Conservation (phyloP, 2,888 invertebrate species). For the Anaspis maculata region DNA sequence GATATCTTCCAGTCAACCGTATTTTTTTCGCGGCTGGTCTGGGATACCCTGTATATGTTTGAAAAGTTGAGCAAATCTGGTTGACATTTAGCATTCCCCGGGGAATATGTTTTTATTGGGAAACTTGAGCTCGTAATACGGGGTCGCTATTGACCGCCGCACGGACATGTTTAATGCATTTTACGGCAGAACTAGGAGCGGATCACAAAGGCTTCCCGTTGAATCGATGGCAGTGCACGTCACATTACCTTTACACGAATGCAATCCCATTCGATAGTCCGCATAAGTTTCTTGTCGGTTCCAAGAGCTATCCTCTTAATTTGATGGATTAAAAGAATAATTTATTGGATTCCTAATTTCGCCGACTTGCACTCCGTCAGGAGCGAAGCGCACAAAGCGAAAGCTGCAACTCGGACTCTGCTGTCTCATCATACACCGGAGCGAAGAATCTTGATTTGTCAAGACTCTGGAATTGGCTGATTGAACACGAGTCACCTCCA, state of each 20-base stretch:
- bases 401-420: neutral
- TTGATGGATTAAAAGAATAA: conserved; percentile 8
- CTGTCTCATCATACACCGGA: neutral
- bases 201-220: conserved; percentile 9
- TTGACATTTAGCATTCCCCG: conserved; percentile 10
- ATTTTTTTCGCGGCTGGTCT: no score
- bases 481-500: no score
- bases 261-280: conserved; percentile 8
- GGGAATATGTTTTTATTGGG: conserved; percentile 11
- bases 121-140: conserved; percentile 9
- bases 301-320: no score
- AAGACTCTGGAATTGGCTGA: no score
- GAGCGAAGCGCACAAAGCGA: no score
- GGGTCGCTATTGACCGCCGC: conserved; percentile 11
- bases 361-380: neutral
- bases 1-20: no score
- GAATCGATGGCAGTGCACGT: conserved; percentile 10
- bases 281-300: conserved; percentile 6
- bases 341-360: conserved; percentile 2
- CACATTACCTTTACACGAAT: conserved; percentile 8
- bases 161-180: conserved; percentile 15
- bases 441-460: no score
- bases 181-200: conserved; percentile 7
- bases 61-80: conserved; percentile 8
- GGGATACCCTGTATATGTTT: no score